These are phyloP conservation scores for Lagodon rhomboides DNA, from an alignment of 2,797 vertebrate species.

Conservation along the genomic window DNA sequence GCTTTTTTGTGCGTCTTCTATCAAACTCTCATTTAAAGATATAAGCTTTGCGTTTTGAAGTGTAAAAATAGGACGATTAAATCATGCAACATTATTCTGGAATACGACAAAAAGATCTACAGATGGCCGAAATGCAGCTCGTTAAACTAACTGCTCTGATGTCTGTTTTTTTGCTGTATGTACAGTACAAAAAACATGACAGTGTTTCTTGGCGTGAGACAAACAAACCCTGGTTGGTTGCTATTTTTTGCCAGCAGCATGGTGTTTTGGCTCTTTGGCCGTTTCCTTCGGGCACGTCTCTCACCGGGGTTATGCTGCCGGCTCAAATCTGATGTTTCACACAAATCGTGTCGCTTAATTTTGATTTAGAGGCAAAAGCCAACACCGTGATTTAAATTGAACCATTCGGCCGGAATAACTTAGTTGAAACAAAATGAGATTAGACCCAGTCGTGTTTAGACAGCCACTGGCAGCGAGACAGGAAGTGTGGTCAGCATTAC, in stretches of 20 bases:
- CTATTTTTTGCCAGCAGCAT: constrained; percentile 63
- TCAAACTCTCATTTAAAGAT: constrained; percentile 1
- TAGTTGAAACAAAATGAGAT: constrained; percentile 6
- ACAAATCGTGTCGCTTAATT: neutral
- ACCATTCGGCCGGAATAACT: neutral
- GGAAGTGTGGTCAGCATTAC: constrained; percentile 79
- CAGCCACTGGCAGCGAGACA: constrained; percentile 78
- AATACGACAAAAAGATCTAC: neutral
- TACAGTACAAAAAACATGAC: constrained; percentile 45
- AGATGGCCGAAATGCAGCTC: neutral
- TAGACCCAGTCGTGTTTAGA: constrained; percentile 60
- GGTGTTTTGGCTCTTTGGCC: constrained; percentile 43
- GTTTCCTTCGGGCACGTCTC: constrained; percentile 31
- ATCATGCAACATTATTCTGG: neutral
- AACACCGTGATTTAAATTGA: neutral
- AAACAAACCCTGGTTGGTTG: constrained; percentile 36
- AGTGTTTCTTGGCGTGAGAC: constrained; percentile 54
- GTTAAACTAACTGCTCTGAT: constrained; percentile 10
- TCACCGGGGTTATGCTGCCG: constrained; percentile 21
- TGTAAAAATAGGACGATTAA: neutral
- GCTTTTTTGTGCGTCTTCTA: neutral
- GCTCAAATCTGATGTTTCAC: constrained; percentile 24
- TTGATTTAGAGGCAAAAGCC: neutral
- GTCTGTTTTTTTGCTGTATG: constrained; percentile 47
- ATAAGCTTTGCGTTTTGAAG: neutral